Conservation (phyloP, 2,113 vertebrate species). For the Xiphophorus maculatus region DNA sequence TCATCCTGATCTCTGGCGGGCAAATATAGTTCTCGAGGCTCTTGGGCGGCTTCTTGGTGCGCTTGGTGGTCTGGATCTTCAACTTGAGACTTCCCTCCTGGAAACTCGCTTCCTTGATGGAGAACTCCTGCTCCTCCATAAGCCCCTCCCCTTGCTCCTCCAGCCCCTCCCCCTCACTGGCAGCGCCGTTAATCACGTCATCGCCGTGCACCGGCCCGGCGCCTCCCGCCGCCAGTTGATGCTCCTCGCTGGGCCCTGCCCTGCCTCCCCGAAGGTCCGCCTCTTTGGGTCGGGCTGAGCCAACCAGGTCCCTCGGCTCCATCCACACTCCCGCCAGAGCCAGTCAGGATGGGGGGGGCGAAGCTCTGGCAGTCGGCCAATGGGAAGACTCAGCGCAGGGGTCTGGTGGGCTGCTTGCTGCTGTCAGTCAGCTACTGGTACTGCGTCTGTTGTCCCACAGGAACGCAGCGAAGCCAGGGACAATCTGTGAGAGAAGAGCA, state of each 20-base stretch:
- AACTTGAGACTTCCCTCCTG: constrained; percentile 96
- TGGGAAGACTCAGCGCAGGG: constrained; percentile 51
- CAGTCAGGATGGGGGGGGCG: constrained; percentile 72
- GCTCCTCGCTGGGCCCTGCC: constrained; percentile 85
- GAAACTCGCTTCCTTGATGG: constrained; percentile 99
- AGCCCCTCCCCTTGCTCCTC: constrained; percentile 88
- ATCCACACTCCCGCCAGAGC: constrained; percentile 82
- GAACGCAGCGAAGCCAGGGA: constrained; percentile 73
- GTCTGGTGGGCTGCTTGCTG: constrained; percentile 54
- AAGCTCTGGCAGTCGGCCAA: constrained; percentile 75
- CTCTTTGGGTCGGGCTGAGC: constrained; percentile 87
- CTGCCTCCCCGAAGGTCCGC: constrained; percentile 85
- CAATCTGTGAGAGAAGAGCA: constrained; percentile 65
- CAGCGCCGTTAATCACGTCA: constrained; percentile 89
- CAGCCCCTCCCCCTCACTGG: constrained; percentile 89
- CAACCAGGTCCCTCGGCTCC: constrained; percentile 93
- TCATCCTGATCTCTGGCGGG: constrained; percentile 97
- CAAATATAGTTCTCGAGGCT: constrained; percentile 99
- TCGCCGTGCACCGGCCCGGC: constrained; percentile 85
- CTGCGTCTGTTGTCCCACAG: constrained; percentile 68
- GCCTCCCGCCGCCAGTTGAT: constrained; percentile 79
- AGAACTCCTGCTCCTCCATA: constrained; percentile 96
- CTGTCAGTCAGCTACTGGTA: constrained; percentile 71
- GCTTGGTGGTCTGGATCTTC: constrained; percentile 98
- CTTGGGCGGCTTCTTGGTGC: constrained; percentile 98